A percentile compares a stretch with the other conserved stretches of the same genome.
Evolutionary conservation across 1,140 invertebrate genomes (phyloP).

Genomic region (Conopomorpha cramerella): DNA sequence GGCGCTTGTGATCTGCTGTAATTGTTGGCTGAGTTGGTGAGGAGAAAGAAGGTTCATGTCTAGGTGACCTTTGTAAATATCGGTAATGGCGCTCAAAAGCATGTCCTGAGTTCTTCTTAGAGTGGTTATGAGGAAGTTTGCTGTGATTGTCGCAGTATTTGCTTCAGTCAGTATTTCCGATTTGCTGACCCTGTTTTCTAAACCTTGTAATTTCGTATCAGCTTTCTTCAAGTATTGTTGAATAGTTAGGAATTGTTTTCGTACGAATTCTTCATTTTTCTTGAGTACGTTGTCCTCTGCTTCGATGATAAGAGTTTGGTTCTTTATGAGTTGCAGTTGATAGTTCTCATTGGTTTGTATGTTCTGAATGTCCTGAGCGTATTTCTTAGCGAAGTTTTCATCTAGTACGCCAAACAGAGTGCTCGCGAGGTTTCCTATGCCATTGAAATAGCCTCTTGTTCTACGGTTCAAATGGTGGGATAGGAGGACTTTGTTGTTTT

Average conservation of each 20-base stretch:
- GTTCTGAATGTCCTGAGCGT: background rate
- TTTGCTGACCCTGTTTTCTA: background rate
- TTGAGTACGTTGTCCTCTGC: background rate
- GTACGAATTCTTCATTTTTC: background rate
- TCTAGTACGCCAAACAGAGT: background rate
- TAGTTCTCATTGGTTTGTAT: background rate
- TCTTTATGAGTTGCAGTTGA: background rate
- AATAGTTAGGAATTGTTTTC: background rate
- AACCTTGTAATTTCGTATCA: background rate
- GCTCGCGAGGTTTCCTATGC: background rate
- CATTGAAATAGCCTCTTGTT: background rate
- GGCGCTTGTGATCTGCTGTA: background rate
- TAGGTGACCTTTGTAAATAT: background rate
- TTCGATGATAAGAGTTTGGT: background rate
- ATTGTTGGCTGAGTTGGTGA: background rate
- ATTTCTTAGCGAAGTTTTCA: background rate
- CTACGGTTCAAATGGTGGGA: background rate
- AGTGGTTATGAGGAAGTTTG: background rate
- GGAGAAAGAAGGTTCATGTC: background rate
- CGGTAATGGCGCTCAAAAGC: background rate
- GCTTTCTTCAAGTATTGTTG: background rate
- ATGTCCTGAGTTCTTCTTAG: background rate
- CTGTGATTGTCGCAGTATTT: background rate
- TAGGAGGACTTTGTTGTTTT: background rate
- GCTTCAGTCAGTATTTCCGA: background rate